Conservation (phyloP, 2,888 invertebrate genomes). For the Megastigmus dorsalis region DNA sequence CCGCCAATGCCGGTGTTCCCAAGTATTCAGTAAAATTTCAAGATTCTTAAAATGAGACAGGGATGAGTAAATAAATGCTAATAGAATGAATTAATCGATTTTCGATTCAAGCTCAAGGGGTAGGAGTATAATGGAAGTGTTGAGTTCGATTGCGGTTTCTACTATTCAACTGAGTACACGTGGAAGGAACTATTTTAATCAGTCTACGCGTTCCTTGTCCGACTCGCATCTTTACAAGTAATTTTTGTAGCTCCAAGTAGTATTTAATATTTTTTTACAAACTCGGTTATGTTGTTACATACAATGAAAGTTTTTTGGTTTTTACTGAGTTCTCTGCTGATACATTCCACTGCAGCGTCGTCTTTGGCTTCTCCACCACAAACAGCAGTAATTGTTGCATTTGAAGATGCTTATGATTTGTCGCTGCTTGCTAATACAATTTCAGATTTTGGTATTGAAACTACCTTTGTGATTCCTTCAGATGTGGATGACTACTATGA, state of each 20-base stretch:
- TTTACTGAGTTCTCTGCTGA: slow-evolving; percentile 11
- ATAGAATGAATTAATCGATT: too few relatives aligned
- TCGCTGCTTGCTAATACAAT: slow-evolving; percentile 70
- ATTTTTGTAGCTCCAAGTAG: neutral
- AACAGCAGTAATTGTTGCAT: slow-evolving; percentile 67
- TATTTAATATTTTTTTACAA: neutral
- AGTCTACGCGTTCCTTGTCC: neutral
- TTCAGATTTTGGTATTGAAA: slow-evolving; percentile 68
- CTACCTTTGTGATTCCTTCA: slow-evolving; percentile 64
- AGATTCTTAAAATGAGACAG: too few relatives aligned
- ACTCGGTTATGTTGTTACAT: neutral
- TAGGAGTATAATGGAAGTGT: too few relatives aligned
- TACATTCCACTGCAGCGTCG: slow-evolving; percentile 57
- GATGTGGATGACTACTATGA: slow-evolving; percentile 64
- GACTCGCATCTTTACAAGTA: neutral
- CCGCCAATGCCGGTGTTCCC: too few relatives aligned
- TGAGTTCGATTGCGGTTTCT: too few relatives aligned
- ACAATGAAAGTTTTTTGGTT: slow-evolving; percentile 25
- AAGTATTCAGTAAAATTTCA: too few relatives aligned
- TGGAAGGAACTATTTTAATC: slow-evolving; percentile 49
- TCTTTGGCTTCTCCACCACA: slow-evolving; percentile 64
- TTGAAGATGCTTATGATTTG: slow-evolving; percentile 68
- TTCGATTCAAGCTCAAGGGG: too few relatives aligned
- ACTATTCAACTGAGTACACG: slow-evolving; percentile 14
- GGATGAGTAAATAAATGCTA: too few relatives aligned